A percentile compares a stretch with the other conserved stretches of the same genome.
These are phyloP conservation scores for Chlamydotis undulata DNA, from an alignment of 2,113 vertebrate species.

Conservation along the genomic window DNA sequence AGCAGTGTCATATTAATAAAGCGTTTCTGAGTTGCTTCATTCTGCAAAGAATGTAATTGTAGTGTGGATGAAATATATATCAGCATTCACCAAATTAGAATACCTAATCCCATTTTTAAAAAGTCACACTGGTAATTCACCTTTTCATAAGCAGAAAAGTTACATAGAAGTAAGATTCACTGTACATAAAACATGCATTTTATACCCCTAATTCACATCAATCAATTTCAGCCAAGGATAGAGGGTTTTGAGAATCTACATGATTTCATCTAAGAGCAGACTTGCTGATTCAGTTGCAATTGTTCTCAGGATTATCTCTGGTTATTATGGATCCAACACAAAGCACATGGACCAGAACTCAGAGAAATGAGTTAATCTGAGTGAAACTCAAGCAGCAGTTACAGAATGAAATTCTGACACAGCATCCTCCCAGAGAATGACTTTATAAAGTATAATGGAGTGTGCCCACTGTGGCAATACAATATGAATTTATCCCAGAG, in stretches of 20 bases:
- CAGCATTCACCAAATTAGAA: neutral
- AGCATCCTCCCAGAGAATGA: slow-evolving; percentile 33
- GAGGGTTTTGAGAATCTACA: neutral
- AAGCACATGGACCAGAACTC: neutral
- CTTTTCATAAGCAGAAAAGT: neutral
- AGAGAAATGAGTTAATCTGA: neutral
- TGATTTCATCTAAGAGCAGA: neutral
- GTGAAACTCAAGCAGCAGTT: slow-evolving; percentile 24
- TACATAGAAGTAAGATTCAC: neutral
- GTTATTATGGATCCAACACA: neutral
- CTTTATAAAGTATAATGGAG: slow-evolving; percentile 59
- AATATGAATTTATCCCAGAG: slow-evolving; percentile 10
- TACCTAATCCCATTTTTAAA: neutral
- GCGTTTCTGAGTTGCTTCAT: neutral
- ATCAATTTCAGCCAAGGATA: neutral
- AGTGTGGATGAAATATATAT: neutral
- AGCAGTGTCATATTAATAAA: neutral
- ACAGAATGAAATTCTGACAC: slow-evolving; percentile 39
- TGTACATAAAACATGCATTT: neutral
- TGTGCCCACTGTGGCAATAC: slow-evolving; percentile 18
- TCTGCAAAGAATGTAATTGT: neutral
- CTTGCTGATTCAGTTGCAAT: slow-evolving; percentile 19
- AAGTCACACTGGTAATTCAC: neutral
- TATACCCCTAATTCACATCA: neutral
- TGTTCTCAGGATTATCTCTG: slow-evolving; percentile 13